Percentiles rank a stretch among this genome's conserved stretches.
Conservation (phyloP, 2,797 vertebrate species). For the Danionella dracula region DNA sequence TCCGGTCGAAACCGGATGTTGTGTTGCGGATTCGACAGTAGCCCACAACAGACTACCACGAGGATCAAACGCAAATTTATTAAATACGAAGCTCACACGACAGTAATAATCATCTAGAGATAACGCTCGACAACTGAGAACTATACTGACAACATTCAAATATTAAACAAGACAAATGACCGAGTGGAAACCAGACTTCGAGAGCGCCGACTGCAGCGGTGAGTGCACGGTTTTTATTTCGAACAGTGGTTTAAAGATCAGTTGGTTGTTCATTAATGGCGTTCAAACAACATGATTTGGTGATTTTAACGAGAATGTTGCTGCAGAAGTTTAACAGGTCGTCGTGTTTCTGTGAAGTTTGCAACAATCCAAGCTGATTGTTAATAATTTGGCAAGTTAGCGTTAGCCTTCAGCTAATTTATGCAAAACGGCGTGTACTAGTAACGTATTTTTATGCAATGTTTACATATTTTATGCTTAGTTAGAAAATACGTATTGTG, state of each 20-base stretch:
- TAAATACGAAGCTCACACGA: background rate
- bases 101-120: background rate
- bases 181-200: background rate
- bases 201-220: background rate
- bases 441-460: no score
- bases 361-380: no score
- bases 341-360: no score
- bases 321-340: no score
- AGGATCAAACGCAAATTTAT: background rate
- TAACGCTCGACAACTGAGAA: background rate
- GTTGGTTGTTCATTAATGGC: no score
- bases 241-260: background rate
- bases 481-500: no score
- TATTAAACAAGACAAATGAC: background rate
- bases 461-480: no score
- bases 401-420: no score
- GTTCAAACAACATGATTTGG: no score
- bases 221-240: background rate
- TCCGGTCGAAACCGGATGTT: slow-evolving; percentile 34
- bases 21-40: slow-evolving; percentile 14
- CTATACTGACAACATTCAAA: background rate
- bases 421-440: no score
- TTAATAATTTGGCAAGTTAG: no score
- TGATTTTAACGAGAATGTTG: no score
- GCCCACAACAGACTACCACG: slow-evolving; percentile 16